These are phyloP conservation scores for Pycnonotus jocosus DNA, from an alignment of 2,113 vertebrate species.

Conservation along the genomic window DNA sequence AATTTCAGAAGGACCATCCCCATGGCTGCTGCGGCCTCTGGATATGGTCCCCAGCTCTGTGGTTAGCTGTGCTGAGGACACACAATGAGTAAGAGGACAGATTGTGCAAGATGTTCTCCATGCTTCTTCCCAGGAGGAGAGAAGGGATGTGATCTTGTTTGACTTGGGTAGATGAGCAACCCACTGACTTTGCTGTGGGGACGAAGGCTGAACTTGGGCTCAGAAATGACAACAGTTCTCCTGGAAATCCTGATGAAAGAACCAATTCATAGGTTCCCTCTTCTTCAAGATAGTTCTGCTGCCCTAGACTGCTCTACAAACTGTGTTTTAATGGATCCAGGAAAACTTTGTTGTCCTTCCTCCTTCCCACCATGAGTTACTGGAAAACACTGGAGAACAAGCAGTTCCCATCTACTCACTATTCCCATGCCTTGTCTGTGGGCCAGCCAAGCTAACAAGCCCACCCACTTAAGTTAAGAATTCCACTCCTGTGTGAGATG, in stretches of 20 bases:
- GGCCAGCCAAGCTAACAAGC: neutral
- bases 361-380: neutral
- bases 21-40: neutral
- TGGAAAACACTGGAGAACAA: conserved; percentile 6
- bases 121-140: neutral
- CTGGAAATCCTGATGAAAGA: conserved; percentile 40
- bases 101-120: conserved; percentile 29
- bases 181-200: neutral
- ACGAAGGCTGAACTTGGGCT: neutral
- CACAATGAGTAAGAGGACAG: conserved; percentile 13
- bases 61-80: neutral
- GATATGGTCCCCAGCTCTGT: conserved; percentile 1
- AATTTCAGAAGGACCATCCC: neutral
- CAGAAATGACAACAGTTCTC: conserved; percentile 13
- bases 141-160: conserved; percentile 38
- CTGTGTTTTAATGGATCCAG: neutral
- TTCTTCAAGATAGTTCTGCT: neutral
- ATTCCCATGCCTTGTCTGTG: neutral
- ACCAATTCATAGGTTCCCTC: neutral
- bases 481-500: neutral
- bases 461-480: neutral
- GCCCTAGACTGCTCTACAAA: neutral
- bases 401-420: neutral
- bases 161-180: neutral
- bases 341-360: conserved; percentile 19